phyloP scores from a whole-genome alignment of 2,113 vertebrate species.

The Corvus cornix region DNA sequence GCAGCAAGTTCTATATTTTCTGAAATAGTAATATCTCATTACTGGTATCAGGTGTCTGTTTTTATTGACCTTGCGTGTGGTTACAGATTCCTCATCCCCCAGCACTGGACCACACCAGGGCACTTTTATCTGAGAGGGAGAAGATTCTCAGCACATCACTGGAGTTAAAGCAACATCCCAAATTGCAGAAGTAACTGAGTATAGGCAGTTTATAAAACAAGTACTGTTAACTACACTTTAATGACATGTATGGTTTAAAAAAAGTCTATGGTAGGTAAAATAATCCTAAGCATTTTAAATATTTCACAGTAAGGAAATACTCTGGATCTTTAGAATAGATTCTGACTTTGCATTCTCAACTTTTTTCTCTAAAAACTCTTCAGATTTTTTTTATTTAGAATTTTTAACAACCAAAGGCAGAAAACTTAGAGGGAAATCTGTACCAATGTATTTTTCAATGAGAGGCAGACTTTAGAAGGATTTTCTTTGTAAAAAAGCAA shows the following conservation, averaged over 20 bases:
- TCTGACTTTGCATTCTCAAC: not conserved
- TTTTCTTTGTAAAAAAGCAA: slow-evolving; percentile 6
- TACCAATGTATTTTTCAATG: not conserved
- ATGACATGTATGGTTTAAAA: not conserved
- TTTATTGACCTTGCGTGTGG: not conserved
- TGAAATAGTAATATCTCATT: not conserved
- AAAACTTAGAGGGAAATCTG: not conserved
- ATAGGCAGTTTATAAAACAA: not conserved
- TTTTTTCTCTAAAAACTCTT: not conserved
- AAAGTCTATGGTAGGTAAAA: not conserved
- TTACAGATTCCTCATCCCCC: not conserved
- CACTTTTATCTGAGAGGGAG: not conserved
- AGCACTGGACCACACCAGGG: not conserved
- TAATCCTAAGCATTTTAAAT: not conserved
- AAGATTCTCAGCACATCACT: not conserved
- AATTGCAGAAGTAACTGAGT: not conserved
- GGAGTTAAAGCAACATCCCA: not conserved
- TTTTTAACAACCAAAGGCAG: not conserved
- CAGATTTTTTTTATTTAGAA: not conserved
- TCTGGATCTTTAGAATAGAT: not conserved
- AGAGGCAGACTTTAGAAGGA: not conserved
- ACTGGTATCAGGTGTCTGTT: not conserved
- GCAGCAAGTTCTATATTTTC: not conserved
- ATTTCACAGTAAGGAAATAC: not conserved
- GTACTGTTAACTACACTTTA: not conserved